phyloP scores from a whole-genome alignment of 2,113 vertebrate species.

The Terrapene triunguis region DNA sequence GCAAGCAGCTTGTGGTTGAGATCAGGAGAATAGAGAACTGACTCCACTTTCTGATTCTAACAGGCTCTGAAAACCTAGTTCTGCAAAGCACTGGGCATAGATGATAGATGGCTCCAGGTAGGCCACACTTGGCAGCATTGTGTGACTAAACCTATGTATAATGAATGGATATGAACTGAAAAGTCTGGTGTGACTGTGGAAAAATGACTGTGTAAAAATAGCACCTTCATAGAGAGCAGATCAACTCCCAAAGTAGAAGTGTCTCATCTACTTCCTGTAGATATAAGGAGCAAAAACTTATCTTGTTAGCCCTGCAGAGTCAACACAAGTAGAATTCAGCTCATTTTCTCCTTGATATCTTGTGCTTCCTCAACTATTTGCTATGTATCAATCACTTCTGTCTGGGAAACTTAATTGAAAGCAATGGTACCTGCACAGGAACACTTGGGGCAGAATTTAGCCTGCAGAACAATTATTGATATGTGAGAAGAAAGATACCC shows the following conservation, averaged over 20 bases:
- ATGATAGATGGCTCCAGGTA: neutral
- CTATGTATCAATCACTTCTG: fast-evolving
- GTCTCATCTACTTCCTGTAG: neutral
- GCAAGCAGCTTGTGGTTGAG: neutral
- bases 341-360: neutral
- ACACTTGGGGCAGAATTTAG: fast-evolving
- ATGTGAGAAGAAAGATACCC: neutral
- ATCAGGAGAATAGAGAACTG: neutral
- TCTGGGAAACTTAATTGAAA: neutral
- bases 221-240: neutral
- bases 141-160: fast-evolving
- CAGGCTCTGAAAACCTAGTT: neutral
- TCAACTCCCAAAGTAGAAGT: fast-evolving
- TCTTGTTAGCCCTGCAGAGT: neutral
- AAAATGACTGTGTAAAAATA: neutral
- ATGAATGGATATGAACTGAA: fast-evolving
- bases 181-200: neutral
- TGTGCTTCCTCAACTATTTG: fast-evolving
- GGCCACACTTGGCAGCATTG: neutral
- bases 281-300: neutral
- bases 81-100: neutral
- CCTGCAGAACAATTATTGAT: neutral
- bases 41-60: neutral
- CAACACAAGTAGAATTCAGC: neutral
- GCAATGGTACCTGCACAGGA: fast-evolving